Conservation (phyloP, 2,888 invertebrate genomes). For the Euproctis similis region DNA sequence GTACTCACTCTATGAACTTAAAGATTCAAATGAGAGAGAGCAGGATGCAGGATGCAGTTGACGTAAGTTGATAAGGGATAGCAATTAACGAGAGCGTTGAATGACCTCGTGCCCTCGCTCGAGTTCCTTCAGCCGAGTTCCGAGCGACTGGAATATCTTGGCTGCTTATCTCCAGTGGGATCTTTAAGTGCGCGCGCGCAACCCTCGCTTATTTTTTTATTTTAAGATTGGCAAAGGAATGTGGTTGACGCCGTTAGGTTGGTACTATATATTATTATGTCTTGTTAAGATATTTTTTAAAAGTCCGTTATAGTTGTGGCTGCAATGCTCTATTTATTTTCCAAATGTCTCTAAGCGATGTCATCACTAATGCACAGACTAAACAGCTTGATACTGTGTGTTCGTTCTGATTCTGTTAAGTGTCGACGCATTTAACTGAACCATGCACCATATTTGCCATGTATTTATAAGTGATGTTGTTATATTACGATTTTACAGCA, state of each 20-base stretch:
- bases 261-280: too few relatives aligned
- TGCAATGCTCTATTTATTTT: slow-evolving; percentile 32
- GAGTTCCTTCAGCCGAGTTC: slow-evolving; percentile 47
- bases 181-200: slow-evolving; percentile 58
- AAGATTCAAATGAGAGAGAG: slow-evolving; percentile 51
- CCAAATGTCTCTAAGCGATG: slow-evolving; percentile 11
- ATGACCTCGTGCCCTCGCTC: slow-evolving; percentile 49
- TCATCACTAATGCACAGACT: slow-evolving; percentile 21
- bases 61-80: slow-evolving; percentile 50
- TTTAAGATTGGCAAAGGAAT: slow-evolving; percentile 28
- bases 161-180: slow-evolving; percentile 56
- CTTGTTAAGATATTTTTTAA: too few relatives aligned
- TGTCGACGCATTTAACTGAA: slow-evolving; percentile 16
- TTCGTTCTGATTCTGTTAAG: slow-evolving; percentile 22
- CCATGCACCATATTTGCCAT: too few relatives aligned
- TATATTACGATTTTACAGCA: too few relatives aligned
- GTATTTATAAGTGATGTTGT: too few relatives aligned
- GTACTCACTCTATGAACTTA: slow-evolving; percentile 45
- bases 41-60: slow-evolving; percentile 29
- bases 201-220: slow-evolving; percentile 32
- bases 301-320: slow-evolving; percentile 22
- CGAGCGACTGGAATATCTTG: slow-evolving; percentile 39
- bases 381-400: slow-evolving; percentile 15
- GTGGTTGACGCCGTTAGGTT: too few relatives aligned
- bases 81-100: slow-evolving; percentile 53